Conservation (phyloP, 2,797 vertebrate species). For the Pipistrellus kuhlii region DNA sequence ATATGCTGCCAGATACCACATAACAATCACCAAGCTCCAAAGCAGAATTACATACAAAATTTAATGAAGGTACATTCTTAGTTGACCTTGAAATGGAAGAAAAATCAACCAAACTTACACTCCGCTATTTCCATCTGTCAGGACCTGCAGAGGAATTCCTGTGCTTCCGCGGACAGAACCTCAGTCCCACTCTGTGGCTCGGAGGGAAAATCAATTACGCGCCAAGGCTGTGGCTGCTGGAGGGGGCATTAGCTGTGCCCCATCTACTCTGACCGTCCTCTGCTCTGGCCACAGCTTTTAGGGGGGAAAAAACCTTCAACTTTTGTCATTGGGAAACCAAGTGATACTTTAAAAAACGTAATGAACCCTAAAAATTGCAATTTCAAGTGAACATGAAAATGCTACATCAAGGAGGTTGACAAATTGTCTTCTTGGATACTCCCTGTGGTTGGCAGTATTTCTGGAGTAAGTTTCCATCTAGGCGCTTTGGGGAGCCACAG, state of each 20-base stretch:
- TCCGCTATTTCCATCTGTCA: conserved; percentile 43
- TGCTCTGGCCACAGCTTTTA: neutral
- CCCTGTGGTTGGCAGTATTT: conserved; percentile 1
- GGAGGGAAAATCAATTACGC: conserved; percentile 76
- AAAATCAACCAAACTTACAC: neutral
- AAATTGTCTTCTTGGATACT: neutral
- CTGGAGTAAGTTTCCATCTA: neutral
- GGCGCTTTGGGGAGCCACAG: neutral
- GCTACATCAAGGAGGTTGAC: neutral
- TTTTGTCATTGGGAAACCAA: conserved; percentile 33
- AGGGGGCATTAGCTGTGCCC: conserved; percentile 56
- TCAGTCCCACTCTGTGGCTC: conserved; percentile 70
- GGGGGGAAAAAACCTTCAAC: neutral
- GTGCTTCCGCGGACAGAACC: conserved; percentile 66
- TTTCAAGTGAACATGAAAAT: neutral
- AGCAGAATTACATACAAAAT: neutral
- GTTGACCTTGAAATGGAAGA: conserved; percentile 53
- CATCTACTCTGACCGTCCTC: conserved; percentile 1
- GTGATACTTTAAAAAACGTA: conserved; percentile 41
- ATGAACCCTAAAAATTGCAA: conserved; percentile 33
- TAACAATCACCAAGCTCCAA: conserved; percentile 70
- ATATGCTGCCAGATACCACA: conserved; percentile 73
- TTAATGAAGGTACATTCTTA: conserved; percentile 65
- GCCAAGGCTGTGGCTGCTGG: conserved; percentile 66
- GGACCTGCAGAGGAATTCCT: conserved; percentile 67